A percentile compares a stretch with the other conserved stretches of the same genome.
Conservation (phyloP, 2,113 vertebrate genomes). For the Chloroceryle aenea region DNA sequence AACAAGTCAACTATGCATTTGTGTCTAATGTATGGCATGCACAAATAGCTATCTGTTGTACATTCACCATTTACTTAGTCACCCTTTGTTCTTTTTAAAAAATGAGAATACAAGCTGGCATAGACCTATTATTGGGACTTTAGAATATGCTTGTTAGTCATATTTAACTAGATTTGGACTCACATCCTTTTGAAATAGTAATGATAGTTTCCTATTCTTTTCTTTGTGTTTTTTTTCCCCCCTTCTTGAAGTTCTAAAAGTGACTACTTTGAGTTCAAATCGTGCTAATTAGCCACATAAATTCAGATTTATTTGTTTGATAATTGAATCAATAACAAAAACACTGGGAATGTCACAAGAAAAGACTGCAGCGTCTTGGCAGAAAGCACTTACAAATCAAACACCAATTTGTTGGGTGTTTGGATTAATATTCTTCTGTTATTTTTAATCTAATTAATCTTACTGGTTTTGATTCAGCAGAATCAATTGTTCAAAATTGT, state of each 20-base stretch:
- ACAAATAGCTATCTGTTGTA: not conserved
- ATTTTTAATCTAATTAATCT: slow-evolving; percentile 62
- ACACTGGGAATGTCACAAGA: slow-evolving; percentile 21
- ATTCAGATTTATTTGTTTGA: slow-evolving; percentile 43
- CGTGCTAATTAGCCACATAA: slow-evolving; percentile 39
- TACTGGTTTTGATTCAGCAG: not conserved
- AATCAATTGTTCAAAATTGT: slow-evolving; percentile 30
- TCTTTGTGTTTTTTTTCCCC: not conserved
- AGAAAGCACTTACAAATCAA: slow-evolving; percentile 49
- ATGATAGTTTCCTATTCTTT: not conserved
- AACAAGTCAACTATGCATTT: not conserved
- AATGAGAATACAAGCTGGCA: not conserved
- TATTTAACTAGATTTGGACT: not conserved
- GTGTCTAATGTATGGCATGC: not conserved
- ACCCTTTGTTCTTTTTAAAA: not conserved
- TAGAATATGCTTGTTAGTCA: not conserved
- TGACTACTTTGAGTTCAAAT: not conserved
- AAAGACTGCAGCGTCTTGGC: slow-evolving; percentile 6
- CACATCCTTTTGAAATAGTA: not conserved
- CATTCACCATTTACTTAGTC: not conserved
- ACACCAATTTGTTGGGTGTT: slow-evolving; percentile 3
- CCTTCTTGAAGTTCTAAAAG: not conserved
- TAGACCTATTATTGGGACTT: not conserved
- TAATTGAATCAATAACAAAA: slow-evolving; percentile 51
- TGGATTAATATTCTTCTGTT: slow-evolving; percentile 33